Evolutionary conservation across 2,888 invertebrate genomes (phyloP).

Genomic region (Mechanitis mazaeus): DNA sequence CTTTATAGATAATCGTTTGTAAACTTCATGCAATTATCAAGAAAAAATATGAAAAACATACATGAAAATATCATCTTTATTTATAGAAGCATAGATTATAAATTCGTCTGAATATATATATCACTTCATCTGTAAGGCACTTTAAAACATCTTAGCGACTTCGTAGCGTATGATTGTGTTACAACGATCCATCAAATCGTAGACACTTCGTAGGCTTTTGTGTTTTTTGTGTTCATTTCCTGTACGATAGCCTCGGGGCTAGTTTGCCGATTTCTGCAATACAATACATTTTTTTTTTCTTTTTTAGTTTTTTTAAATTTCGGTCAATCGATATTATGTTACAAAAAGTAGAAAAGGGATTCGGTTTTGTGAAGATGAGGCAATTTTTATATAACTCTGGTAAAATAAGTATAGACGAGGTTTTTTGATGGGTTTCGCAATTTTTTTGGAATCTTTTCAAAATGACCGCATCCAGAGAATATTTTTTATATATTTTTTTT

Average conservation of each 20-base stretch:
- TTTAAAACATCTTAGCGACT: conserved; percentile 59
- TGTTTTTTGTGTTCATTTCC: conserved; percentile 70
- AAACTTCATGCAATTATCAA: conserved; percentile 8
- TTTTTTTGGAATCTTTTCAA: conserved; percentile 27
- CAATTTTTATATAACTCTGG: conserved; percentile 46
- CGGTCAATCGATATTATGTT: conserved; percentile 68
- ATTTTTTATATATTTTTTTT: conserved; percentile 19
- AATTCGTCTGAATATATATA: conserved; percentile 38
- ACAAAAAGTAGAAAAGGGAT: conserved; percentile 51
- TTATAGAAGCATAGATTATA: conserved; percentile 19
- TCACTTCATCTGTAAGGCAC: conserved; percentile 73
- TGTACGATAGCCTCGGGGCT: conserved; percentile 51
- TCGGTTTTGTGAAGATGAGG: conserved; percentile 24
- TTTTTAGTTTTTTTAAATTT: conserved; percentile 49
- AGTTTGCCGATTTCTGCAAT: conserved; percentile 59
- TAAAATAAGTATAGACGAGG: conserved; percentile 21
- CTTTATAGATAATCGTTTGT: neutral
- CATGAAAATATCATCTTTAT: conserved; percentile 28
- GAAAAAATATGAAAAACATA: neutral
- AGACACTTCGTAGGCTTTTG: conserved; percentile 64
- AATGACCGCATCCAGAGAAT: conserved; percentile 25
- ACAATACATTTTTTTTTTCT: conserved; percentile 62
- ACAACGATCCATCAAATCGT: conserved; percentile 69
- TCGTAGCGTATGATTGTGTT: conserved; percentile 69
- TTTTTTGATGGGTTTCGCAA: conserved; percentile 43